Evolutionary conservation across 92 coral and sea anemone species (phyloP), one percentile per base, ranked within the genome.

Genomic region (Meandrina meandrites): DNA sequence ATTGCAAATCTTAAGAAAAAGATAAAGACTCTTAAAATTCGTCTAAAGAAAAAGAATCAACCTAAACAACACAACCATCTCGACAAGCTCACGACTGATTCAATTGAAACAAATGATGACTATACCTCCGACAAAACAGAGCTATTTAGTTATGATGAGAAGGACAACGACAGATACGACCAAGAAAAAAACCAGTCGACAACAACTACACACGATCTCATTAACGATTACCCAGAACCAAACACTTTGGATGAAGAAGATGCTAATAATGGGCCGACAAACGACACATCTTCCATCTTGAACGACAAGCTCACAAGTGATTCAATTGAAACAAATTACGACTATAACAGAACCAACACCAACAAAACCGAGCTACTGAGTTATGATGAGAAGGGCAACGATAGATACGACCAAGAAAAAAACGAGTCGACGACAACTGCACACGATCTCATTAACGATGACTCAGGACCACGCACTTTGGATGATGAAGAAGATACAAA

Each of bases 101-200:
- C 79, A 9, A 17, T 22, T 51, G 40, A 53, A 11, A 21, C 30
- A 48, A 50, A 51, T 11, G 47, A 48, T n/a, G n/a, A n/a, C n/a
- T n/a, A n/a, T n/a, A n/a, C n/a, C n/a, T 34, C n/a, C 14, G 71
- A 71, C 78, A 22, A 82, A 71, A 82, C 78, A 10, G 24, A 71
- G 31, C 51, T 22, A n/a, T 47, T 53, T 45, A 24, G 67, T 14
- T 18, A 50, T 32, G 48, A 70, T 17, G 48, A 11, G 19, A 27
- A 34, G 27, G 51, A 67, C 40, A 66, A n/a, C 58, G 31, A 81
- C 8, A 24, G 32, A 45, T 5, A 81, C 57, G 31, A 18, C 53
- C 45, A 21, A 17, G 28, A 10, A 60, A 60, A 24, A 22, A 5
- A 22, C 31, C 8, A 80, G 60, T 58, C 5, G 16, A 80, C 50